Conservation (phyloP, 2,888 invertebrate species). For the Willowsia nigromaculata region DNA sequence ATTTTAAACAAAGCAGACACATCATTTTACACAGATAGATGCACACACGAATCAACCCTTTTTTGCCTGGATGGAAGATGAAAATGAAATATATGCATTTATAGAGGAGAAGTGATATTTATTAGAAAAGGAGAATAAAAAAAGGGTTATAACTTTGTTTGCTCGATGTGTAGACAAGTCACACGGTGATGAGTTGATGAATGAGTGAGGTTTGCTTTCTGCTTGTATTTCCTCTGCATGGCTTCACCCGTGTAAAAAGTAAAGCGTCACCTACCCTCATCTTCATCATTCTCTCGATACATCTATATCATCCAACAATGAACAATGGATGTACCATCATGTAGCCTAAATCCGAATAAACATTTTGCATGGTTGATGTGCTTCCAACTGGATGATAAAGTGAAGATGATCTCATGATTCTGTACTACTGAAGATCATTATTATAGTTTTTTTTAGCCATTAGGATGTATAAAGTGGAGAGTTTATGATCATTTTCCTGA, state of each 20-base stretch:
- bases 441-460: conserved; percentile 1
- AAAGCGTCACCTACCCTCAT: conserved; percentile 20
- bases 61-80: not conserved
- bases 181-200: conserved; percentile 35
- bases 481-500: not conserved
- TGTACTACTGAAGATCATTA: too few species aligned
- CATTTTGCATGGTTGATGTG: conserved; percentile 15
- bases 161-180: not conserved
- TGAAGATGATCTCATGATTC: not conserved
- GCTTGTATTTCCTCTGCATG: conserved; percentile 40
- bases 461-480: not conserved
- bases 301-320: not conserved
- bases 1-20: conserved; percentile 8
- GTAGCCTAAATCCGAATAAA: conserved; percentile 31
- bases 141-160: not conserved
- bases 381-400: conserved; percentile 39
- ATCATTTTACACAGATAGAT: not conserved
- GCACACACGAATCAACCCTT: not conserved
- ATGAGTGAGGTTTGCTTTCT: conserved; percentile 25
- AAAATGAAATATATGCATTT: not conserved
- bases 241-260: conserved; percentile 25
- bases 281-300: not conserved
- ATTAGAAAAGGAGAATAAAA: not conserved
- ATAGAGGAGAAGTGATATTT: not conserved
- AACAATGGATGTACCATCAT: not conserved